Percentiles rank a stretch among this genome's conserved stretches.
Evolutionary conservation across 2,797 vertebrate species (phyloP).

Genomic region (Hemibagrus guttatus): DNA sequence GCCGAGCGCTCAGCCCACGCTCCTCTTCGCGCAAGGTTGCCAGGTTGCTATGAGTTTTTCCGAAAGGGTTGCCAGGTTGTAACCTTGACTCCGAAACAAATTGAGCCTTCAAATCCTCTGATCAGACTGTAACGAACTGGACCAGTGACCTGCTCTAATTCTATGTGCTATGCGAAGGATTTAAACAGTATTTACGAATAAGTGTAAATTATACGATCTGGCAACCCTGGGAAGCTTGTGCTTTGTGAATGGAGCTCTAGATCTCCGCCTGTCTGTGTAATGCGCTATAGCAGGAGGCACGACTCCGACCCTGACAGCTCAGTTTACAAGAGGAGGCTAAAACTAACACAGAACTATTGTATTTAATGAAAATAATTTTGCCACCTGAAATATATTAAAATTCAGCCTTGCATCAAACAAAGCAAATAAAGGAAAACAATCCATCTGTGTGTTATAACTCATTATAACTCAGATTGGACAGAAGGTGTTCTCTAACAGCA

Average conservation of each 20-base stretch:
- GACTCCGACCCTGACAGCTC: neutral
- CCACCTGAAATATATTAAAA: neutral
- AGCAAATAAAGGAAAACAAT: neutral
- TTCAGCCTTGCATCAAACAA: neutral
- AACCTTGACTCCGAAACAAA: neutral
- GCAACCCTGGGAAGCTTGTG: neutral
- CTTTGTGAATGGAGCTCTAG: constrained; percentile 52
- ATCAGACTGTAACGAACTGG: no score
- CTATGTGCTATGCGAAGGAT: neutral
- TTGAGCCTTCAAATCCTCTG: neutral
- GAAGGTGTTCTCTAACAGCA: neutral
- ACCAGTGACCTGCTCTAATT: neutral
- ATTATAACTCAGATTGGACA: neutral
- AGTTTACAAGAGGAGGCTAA: neutral
- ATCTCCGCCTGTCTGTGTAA: constrained; percentile 76
- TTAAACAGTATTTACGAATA: neutral
- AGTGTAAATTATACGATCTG: neutral
- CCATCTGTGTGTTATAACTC: neutral
- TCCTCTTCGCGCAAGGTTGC: constrained; percentile 10
- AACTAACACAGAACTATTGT: neutral
- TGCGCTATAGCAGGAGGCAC: constrained; percentile 1
- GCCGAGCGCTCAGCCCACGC: constrained; percentile 63
- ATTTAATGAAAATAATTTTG: neutral
- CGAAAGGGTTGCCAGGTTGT: neutral
- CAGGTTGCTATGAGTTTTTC: neutral